phyloP scores from a whole-genome alignment of 2,113 vertebrate genomes.

The Corvus cornix region DNA sequence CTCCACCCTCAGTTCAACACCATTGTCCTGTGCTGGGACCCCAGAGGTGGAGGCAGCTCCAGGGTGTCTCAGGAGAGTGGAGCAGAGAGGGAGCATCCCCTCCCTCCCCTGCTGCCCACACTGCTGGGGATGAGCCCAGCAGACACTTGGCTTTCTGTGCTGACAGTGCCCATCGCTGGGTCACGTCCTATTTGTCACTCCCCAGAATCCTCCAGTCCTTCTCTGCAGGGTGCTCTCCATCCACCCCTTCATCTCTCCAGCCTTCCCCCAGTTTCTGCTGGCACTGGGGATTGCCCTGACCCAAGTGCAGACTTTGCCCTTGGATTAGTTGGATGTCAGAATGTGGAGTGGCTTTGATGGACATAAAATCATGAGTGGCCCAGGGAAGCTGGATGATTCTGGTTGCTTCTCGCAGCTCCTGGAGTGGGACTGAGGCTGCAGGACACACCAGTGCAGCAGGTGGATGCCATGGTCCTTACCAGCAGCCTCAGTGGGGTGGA shows the following conservation, averaged over 20 bases:
- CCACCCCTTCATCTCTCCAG: no score
- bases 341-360: not conserved
- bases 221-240: not conserved
- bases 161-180: rapidly evolving
- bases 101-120: not conserved
- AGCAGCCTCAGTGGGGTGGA: not conserved
- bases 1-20: not conserved
- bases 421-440: not conserved
- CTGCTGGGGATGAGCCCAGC: not conserved
- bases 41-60: not conserved
- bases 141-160: not conserved
- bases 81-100: not conserved
- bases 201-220: not conserved
- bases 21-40: not conserved
- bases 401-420: not conserved
- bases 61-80: not conserved
- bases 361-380: rapidly evolving
- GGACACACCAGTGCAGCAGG: not conserved
- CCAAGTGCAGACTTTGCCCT: not conserved
- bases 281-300: not conserved
- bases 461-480: not conserved
- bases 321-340: not conserved
- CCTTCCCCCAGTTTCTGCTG: not conserved
- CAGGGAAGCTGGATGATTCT: not conserved
- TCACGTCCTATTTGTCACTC: not conserved